Conservation (phyloP, 2,113 vertebrate species). For the Sylvia atricapilla region DNA sequence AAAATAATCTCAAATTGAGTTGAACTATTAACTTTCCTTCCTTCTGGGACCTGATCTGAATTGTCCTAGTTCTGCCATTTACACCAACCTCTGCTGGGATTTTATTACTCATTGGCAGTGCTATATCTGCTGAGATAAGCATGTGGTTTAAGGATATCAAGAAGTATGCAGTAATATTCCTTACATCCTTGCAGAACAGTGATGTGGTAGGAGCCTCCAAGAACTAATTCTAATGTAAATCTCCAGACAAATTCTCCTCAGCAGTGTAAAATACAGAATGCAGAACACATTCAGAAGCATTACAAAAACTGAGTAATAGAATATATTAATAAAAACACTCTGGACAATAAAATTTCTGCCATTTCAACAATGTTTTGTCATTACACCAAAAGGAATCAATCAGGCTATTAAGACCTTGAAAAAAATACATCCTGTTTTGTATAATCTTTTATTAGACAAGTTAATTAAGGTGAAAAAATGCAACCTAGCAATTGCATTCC, state of each 20-base stretch:
- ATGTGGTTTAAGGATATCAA: neutral
- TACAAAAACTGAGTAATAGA: neutral
- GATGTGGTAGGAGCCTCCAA: neutral
- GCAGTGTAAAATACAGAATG: neutral
- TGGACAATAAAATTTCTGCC: neutral
- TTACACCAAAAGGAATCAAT: neutral
- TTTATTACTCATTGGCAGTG: neutral
- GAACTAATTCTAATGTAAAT: neutral
- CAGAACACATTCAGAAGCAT: neutral
- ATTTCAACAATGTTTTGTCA: neutral
- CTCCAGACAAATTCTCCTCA: neutral
- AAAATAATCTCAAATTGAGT: neutral
- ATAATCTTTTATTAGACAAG: neutral
- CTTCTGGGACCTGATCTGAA: neutral
- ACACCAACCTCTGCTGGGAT: neutral
- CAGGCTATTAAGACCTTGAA: neutral
- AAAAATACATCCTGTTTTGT: neutral
- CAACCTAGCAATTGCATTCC: neutral
- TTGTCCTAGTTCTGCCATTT: neutral
- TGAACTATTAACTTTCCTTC: neutral
- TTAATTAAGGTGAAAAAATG: conserved; percentile 29
- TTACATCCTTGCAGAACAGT: neutral
- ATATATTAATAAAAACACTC: neutral
- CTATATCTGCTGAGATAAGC: neutral
- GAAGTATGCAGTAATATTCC: neutral